Evolutionary conservation across 2,888 invertebrate species (phyloP).

Genomic region (Anarsia innoxiella): DNA sequence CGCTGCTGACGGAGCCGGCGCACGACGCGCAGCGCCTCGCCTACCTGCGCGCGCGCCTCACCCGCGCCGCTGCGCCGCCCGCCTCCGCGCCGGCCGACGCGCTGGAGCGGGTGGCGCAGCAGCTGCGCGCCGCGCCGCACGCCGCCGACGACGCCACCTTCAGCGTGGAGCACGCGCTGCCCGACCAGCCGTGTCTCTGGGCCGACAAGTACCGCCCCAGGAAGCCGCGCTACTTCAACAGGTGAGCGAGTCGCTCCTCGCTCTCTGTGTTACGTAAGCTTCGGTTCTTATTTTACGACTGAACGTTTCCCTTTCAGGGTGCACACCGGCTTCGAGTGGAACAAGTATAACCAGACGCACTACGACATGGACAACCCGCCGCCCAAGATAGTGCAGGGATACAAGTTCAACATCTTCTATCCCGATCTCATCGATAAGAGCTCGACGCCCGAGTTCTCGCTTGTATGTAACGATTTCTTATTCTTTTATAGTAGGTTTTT

Average conservation of each 20-base stretch:
- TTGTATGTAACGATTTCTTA: conserved; percentile 81
- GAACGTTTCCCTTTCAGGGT: conserved; percentile 77
- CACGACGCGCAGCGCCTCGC: conserved; percentile 85
- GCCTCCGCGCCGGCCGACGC: conserved; percentile 19
- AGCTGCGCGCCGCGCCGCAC: conserved; percentile 68
- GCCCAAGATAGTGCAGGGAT: conserved; percentile 99
- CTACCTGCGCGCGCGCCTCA: conserved; percentile 81
- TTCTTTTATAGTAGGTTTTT: too few species aligned
- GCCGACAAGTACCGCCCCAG: conserved; percentile 98
- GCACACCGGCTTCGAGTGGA: conserved; percentile 99
- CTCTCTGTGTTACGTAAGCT: too few species aligned
- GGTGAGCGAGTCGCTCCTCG: too few species aligned
- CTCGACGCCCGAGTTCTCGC: conserved; percentile 93
- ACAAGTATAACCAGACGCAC: conserved; percentile 99
- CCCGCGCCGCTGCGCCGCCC: conserved; percentile 21
- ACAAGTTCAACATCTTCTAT: conserved; percentile 99
- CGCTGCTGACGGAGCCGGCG: conserved; percentile 83
- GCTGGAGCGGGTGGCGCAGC: conserved; percentile 28
- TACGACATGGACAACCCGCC: conserved; percentile 99
- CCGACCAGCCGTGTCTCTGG: conserved; percentile 93
- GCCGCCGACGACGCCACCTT: conserved; percentile 91
- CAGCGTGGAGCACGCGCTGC: conserved; percentile 90
- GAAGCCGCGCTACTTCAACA: conserved; percentile 98
- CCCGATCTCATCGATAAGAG: conserved; percentile 97
- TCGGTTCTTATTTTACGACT: too few species aligned